Base-by-base conservation (phyloP, 2,113 vertebrate genomes). In the Odontesthes bonariensis region DNA sequence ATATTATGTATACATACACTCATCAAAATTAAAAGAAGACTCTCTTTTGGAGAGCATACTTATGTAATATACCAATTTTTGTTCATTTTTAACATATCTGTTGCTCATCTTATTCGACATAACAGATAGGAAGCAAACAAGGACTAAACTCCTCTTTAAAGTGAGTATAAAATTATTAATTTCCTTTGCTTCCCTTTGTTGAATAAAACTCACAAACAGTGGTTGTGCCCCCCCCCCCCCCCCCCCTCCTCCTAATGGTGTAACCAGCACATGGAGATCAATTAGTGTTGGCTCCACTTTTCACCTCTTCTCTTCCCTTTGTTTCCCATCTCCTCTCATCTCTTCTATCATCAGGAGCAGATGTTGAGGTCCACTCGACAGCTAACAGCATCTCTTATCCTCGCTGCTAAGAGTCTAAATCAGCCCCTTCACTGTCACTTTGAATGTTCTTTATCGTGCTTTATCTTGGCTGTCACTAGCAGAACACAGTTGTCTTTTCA, bases 331-430 rank as follows among this genome's bases (percentile, higher is more conserved):
- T 73, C 60, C 68, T 82, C 81, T 84, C 63, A 52, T 87, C 61
- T 54, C 54, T 47, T 40, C 73, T 86, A 87, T 87, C 80, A 87
- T 86, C 86, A 52, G 64, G 69, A 89, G 76, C 90, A 92, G 86
- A 90, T 86, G 87, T 77, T 85, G 73, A 86, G 82, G 85, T 90
- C 84, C 84, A 87, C 81, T 88, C 84, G 79, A 83, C 85, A 77
- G 85, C 85, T 86, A 84, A 82, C 64, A 79, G 70, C 62, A 66
- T 82, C 72, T 81, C 83, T 82, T 69, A 72, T 72, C 6, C 40
- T 66, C 71, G 47, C 71, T 81, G 76, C 77, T 77, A 74, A 84
- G 78, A 83, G 81, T 72, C 79, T 77, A 77, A 75, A 86, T 73
- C 75, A 81, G 76, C 76, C 52, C 64, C 81, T 86, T 86, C 60